These are phyloP conservation scores for Rallus crepitans DNA, from an alignment of 2,797 vertebrate species.

Conservation along the genomic window DNA sequence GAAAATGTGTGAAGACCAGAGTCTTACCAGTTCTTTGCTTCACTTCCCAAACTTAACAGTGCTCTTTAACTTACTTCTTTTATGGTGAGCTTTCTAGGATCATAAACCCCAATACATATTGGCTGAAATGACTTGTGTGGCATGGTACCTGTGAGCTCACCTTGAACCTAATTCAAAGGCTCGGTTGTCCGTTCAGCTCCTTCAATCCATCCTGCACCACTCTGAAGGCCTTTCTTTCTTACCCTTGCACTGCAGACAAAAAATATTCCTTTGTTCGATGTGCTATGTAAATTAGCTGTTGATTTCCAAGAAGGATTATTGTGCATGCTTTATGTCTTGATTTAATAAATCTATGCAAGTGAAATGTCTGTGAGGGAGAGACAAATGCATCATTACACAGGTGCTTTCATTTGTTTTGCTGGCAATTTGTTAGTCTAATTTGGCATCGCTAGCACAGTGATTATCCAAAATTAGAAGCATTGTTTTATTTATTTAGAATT, in stretches of 20 bases:
- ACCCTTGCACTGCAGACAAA: not conserved
- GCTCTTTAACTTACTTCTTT: not conserved
- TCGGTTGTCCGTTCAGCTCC: not conserved
- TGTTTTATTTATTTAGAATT: constrained; percentile 17
- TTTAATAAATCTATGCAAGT: not conserved
- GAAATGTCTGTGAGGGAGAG: constrained; percentile 15
- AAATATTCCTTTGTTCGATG: not conserved
- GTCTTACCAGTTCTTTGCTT: not conserved
- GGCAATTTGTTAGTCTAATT: constrained; percentile 54
- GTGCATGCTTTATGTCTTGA: constrained; percentile 1
- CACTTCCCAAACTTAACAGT: not conserved
- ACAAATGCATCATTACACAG: not conserved
- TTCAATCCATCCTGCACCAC: not conserved
- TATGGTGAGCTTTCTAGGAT: not conserved
- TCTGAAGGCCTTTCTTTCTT: not conserved
- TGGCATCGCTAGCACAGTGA: not conserved
- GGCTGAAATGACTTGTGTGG: not conserved
- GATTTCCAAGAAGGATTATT: not conserved
- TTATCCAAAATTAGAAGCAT: constrained; percentile 27
- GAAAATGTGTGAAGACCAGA: not conserved
- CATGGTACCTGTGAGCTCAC: not conserved
- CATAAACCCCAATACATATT: rapidly evolving
- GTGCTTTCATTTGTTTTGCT: constrained; percentile 12
- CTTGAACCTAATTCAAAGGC: not conserved
- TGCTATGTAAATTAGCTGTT: not conserved